These are phyloP conservation scores for Poecilus cupreus DNA, from an alignment of 2,888 invertebrate genomes.

Conservation along the genomic window DNA sequence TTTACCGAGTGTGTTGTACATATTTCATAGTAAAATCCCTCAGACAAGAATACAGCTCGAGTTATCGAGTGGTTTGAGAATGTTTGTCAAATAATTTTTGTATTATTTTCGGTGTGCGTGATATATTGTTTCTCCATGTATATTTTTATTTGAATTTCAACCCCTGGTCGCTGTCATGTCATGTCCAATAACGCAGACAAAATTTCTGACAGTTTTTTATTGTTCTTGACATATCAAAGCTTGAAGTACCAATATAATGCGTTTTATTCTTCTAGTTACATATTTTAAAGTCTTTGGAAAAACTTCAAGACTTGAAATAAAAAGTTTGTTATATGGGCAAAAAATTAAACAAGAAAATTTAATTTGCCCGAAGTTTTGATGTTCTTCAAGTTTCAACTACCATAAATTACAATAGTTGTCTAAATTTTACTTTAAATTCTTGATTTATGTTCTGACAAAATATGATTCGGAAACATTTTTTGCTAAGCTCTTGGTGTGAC, in stretches of 20 bases:
- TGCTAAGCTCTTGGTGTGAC: too few species aligned
- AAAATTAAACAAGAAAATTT: slow-evolving; percentile 26
- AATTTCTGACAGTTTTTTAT: background rate
- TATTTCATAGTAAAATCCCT: too few species aligned
- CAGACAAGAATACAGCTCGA: background rate
- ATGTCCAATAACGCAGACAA: background rate
- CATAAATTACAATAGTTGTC: slow-evolving; percentile 23
- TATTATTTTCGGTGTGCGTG: background rate
- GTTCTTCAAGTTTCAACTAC: slow-evolving; percentile 16
- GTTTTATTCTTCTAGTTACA: slow-evolving; percentile 10
- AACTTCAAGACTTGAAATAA: slow-evolving; percentile 15
- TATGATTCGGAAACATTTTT: background rate
- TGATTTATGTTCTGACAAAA: background rate
- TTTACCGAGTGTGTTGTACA: too few species aligned
- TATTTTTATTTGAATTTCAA: slow-evolving; percentile 5
- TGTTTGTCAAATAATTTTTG: slow-evolving; percentile 17
- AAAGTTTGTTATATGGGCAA: slow-evolving; percentile 3
- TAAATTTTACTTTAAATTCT: slow-evolving; percentile 21
- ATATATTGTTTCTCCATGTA: background rate
- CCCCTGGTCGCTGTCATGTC: background rate
- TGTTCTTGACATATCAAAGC: background rate
- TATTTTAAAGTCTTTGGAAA: slow-evolving; percentile 9
- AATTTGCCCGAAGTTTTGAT: slow-evolving; percentile 15
- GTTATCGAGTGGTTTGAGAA: background rate
- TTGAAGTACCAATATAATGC: background rate